Base-by-base conservation (phyloP, 2,888 invertebrate species). In the Drosophila birchii region DNA sequence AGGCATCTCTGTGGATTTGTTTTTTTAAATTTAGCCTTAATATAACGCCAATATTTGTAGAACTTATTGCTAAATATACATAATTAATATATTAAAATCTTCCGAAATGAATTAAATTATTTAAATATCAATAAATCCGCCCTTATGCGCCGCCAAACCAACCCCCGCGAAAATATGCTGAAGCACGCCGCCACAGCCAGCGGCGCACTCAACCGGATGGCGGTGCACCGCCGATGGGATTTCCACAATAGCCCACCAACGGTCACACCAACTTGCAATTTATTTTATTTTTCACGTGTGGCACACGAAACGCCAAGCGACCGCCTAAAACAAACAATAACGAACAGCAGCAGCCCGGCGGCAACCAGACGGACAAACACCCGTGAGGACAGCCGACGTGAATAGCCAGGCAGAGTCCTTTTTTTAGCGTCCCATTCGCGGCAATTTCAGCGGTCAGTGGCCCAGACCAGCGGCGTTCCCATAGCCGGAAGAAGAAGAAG, bases 401-500 rank as follows among this genome's bases (percentile, higher is more conserved):
- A 20, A 34, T 2, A 38, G 36, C 53, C 53, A 36, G 53, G n/a
- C 16, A 12, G 4, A 16, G 14, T 7, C 20, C 34, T 23, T 53
- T n/a, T 23, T 53, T n/a, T 23, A 34, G 53, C 14, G 7, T 14
- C 26, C 14, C 5, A 34, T 12, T 18, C 12, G 7, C 29, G 32
- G 38, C 59, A 20, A 29, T 20, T 18, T 5, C 32, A 34, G 34
- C 34, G 51, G 34, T 49, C 14, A 32, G 32, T 14, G 49, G 49
- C 32, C 34, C 51, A 56, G 60, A n/a, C n/a, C 60, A 29, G 29
- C 47, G 54, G 64, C 64, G 68, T 56, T 68, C 8, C 41, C 18
- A 26, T 29, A 39, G 67, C 47, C 56, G 67, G 45, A 59, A 53
- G 60, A 83, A 88, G 82, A 83, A 83, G 82, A 83, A 86, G 82